These are phyloP conservation scores for Elegia similella DNA, from an alignment of 2,888 invertebrate genomes.

Conservation along the genomic window DNA sequence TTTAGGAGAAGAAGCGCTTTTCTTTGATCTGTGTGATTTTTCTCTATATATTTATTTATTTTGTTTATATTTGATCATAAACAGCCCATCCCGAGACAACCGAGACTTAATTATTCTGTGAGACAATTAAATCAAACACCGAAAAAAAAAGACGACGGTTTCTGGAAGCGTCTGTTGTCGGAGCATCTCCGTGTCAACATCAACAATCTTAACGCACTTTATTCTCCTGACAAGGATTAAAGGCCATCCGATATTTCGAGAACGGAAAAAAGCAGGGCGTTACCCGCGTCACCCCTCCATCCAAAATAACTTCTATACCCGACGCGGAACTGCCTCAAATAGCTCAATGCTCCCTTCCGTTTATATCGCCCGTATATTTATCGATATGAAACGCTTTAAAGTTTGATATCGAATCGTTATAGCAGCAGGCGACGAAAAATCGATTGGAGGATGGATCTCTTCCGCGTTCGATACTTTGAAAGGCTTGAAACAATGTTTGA, in stretches of 20 bases:
- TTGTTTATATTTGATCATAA: no score
- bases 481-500: constrained; percentile 2
- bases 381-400: constrained; percentile 39
- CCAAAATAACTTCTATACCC: constrained; percentile 39
- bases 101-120: neutral
- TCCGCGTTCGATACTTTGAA: constrained; percentile 10
- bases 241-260: constrained; percentile 30
- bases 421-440: constrained; percentile 10
- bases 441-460: constrained; percentile 2
- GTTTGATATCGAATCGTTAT: constrained; percentile 25
- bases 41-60: no score
- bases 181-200: constrained; percentile 2
- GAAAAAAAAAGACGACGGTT: neutral
- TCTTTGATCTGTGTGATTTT: no score
- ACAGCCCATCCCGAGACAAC: no score
- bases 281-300: constrained; percentile 37
- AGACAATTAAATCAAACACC: neutral
- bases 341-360: constrained; percentile 43
- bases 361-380: constrained; percentile 43
- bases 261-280: constrained; percentile 48
- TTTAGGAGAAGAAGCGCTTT: no score
- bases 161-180: neutral
- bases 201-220: constrained; percentile 18
- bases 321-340: constrained; percentile 33
- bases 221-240: constrained; percentile 28